These are phyloP conservation scores for Caretta caretta DNA, from an alignment of 2,113 vertebrate genomes.

Conservation along the genomic window DNA sequence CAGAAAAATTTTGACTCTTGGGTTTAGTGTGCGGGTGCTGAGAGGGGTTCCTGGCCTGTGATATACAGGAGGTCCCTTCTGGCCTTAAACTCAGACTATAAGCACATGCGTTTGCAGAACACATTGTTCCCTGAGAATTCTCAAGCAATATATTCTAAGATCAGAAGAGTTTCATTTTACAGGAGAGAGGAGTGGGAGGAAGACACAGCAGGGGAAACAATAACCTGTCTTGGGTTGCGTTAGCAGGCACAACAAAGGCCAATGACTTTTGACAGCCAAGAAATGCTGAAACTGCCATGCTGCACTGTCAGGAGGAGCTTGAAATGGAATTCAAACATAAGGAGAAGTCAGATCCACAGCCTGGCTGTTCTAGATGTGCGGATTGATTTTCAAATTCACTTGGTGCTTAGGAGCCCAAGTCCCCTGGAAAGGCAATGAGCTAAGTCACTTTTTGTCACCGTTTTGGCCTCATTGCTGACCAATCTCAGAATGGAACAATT, in stretches of 20 bases:
- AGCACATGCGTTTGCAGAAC: neutral
- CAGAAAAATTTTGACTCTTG: neutral
- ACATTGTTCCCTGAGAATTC: neutral
- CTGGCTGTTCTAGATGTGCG: neutral
- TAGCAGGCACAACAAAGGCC: neutral
- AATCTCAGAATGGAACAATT: neutral
- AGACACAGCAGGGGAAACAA: neutral
- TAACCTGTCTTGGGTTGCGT: neutral
- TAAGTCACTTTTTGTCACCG: neutral
- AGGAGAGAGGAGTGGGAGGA: neutral
- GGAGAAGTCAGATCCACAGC: neutral
- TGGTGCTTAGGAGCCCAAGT: neutral
- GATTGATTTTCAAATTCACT: neutral
- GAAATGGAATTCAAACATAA: neutral
- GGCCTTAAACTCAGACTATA: neutral
- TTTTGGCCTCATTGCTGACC: neutral
- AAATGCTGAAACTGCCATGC: neutral
- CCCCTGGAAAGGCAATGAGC: too few species aligned
- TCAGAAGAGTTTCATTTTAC: neutral
- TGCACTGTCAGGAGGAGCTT: neutral
- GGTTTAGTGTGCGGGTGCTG: neutral
- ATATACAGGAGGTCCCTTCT: neutral
- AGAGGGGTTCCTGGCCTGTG: too few species aligned
- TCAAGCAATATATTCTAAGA: too few species aligned
- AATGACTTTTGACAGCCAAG: neutral